Conservation (phyloP, 2,113 vertebrate genomes). For the Suricata suricatta region DNA sequence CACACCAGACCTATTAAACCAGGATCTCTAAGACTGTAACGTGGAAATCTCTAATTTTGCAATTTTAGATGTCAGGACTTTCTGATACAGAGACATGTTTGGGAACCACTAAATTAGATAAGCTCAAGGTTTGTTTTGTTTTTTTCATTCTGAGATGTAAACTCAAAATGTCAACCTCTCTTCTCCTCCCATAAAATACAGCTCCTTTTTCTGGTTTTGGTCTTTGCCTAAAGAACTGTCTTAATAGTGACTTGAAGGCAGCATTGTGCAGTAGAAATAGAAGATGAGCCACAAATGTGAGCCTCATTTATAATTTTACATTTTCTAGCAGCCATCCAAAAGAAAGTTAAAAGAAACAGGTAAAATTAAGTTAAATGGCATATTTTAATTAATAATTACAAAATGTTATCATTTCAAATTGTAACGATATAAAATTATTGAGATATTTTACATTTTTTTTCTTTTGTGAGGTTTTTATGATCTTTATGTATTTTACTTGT, state of each 20-base stretch:
- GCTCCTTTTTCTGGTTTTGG: background rate
- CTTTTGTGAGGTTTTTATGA: background rate
- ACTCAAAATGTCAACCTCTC: background rate
- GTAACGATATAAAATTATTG: background rate
- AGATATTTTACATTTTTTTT: background rate
- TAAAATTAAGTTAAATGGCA: conserved; percentile 40
- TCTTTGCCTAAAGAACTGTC: background rate
- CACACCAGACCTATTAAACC: background rate
- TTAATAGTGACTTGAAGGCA: background rate
- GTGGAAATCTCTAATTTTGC: background rate
- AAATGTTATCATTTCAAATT: conserved; percentile 21
- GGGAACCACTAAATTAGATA: background rate
- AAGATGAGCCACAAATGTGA: background rate
- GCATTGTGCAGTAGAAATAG: background rate
- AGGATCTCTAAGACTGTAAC: background rate
- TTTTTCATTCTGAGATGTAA: background rate
- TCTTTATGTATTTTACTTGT: background rate
- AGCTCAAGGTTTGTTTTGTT: background rate
- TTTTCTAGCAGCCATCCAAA: background rate
- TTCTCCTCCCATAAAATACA: background rate
- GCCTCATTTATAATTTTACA: background rate
- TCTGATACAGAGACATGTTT: background rate
- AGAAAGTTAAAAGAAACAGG: background rate
- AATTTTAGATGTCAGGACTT: background rate
- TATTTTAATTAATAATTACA: background rate